These are phyloP conservation scores for Aegithalos caudatus DNA, from an alignment of 2,113 vertebrate genomes.

Conservation along the genomic window DNA sequence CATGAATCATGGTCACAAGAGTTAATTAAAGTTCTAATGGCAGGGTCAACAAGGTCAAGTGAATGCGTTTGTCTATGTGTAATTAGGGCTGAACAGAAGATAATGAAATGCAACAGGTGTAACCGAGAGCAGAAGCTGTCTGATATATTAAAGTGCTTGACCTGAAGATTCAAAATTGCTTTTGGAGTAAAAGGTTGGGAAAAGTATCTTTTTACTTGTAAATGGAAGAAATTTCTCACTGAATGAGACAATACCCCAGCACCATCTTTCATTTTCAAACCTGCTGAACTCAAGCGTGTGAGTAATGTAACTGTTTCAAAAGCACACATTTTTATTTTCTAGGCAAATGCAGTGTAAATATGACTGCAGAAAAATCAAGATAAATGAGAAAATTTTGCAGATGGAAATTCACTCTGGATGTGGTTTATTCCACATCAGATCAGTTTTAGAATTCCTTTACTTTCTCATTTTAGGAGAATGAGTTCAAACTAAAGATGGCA, in stretches of 20 bases:
- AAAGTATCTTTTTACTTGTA: neutral
- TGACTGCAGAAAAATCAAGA: neutral
- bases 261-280: neutral
- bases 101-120: slow-evolving; percentile 38
- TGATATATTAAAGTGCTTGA: neutral
- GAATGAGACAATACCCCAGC: neutral
- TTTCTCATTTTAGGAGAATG: neutral
- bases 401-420: neutral
- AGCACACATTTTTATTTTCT: neutral
- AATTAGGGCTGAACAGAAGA: neutral
- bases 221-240: neutral
- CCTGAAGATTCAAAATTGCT: neutral
- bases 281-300: neutral
- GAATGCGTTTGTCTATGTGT: slow-evolving; percentile 13
- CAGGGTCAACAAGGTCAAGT: slow-evolving; percentile 36
- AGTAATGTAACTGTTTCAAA: neutral
- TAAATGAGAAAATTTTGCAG: neutral
- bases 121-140: neutral
- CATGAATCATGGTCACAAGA: neutral
- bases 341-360: neutral
- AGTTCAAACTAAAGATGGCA: neutral
- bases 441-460: neutral
- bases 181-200: neutral
- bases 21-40: slow-evolving; percentile 46
- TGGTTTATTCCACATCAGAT: neutral